Percentiles rank a stretch among this genome's conserved stretches.
phyloP scores from a whole-genome alignment of 2,888 invertebrate species.

The Caenorhabditis afra region DNA sequence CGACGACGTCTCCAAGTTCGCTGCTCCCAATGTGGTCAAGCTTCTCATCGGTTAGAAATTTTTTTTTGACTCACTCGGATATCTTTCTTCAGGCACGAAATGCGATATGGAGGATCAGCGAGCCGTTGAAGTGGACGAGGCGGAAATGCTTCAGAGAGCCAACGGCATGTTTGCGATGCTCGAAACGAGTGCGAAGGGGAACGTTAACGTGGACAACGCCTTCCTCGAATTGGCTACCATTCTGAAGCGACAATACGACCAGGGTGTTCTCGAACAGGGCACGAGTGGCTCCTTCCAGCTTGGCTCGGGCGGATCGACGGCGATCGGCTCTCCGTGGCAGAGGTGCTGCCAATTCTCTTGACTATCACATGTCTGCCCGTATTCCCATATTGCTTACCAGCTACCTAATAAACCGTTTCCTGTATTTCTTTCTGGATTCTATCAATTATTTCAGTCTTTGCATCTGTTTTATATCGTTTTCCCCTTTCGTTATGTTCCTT shows the following conservation, averaged over 20 bases:
- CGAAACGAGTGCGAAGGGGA: conserved; percentile 82
- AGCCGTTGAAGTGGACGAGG: conserved; percentile 91
- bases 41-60: conserved; percentile 87
- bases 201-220: conserved; percentile 91
- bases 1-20: conserved; percentile 94
- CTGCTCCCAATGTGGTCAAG: conserved; percentile 92
- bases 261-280: conserved; percentile 65
- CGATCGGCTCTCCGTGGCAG: conserved; percentile 62
- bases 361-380: neutral
- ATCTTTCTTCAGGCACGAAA: conserved; percentile 86
- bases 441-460: neutral
- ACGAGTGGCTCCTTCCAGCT: conserved; percentile 62
- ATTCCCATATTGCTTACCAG: conserved; percentile 31
- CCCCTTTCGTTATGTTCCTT: neutral
- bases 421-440: neutral
- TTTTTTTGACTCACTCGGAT: neutral
- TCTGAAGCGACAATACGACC: conserved; percentile 84
- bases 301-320: conserved; percentile 68
- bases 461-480: neutral
- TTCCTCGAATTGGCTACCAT: conserved; percentile 91
- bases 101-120: conserved; percentile 88
- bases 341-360: conserved; percentile 62
- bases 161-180: conserved; percentile 75
- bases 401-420: conserved; percentile 24
- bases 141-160: conserved; percentile 85